Conservation (phyloP, 2,888 invertebrate genomes). For the Limnephilus marmoratus region DNA sequence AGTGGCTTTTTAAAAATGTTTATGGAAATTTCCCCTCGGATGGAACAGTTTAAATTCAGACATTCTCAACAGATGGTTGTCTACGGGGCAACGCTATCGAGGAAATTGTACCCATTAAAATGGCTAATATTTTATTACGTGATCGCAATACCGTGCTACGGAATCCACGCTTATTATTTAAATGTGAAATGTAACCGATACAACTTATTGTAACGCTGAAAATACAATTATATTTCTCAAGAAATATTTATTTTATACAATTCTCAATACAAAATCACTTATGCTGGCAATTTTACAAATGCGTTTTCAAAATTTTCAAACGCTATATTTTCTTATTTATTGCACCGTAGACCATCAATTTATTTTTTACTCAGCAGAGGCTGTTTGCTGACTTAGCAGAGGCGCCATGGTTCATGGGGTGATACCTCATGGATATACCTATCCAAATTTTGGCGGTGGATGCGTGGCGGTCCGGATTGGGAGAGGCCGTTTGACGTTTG, state of each 20-base stretch:
- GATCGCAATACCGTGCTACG: conserved; percentile 4
- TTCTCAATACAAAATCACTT: no score
- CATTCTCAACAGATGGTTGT: conserved; percentile 54
- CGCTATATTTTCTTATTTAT: no score
- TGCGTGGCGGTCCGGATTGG: no score
- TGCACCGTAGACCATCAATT: no score
- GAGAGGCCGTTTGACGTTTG: no score
- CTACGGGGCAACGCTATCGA: not conserved
- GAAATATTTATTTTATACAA: not conserved
- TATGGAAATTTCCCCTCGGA: conserved; percentile 53
- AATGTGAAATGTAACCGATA: not conserved
- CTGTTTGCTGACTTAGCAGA: no score
- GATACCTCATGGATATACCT: no score
- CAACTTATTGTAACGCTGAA: not conserved
- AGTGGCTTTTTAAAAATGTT: conserved; percentile 63
- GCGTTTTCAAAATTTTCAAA: no score
- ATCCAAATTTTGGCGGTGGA: no score
- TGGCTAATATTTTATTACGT: conserved; percentile 49
- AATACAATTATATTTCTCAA: not conserved
- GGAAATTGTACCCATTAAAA: conserved; percentile 33
- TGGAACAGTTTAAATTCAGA: conserved; percentile 17
- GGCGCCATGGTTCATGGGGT: no score
- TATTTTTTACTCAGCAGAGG: no score
- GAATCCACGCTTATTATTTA: not conserved
- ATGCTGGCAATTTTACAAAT: no score